Base-by-base conservation (phyloP, 2,113 vertebrate species). In the Nestor notabilis region DNA sequence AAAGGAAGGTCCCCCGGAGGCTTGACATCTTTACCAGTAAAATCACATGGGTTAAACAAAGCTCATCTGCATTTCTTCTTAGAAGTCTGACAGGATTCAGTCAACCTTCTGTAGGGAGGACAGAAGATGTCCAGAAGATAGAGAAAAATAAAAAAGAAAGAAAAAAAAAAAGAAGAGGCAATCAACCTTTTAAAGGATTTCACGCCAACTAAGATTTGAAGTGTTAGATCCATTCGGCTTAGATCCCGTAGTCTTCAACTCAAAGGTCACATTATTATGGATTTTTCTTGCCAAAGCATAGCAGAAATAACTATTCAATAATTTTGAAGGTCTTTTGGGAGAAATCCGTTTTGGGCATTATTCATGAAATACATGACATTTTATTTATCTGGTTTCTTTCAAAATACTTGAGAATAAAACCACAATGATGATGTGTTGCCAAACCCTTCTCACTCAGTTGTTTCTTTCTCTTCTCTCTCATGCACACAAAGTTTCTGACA, bases 261-360 rank as follows among this genome's bases (percentile, higher is more conserved):
- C 74, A 94, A 96, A 98, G 66, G 74, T 91, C 81, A 95, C 66
- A 94, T 97, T 95, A 87, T 77, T 90, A 93, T 74, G 88, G 87
- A 96, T 95, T 90, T 83, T 76, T 89, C 80, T 82, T 74, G 49
- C 25, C 71, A 83, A 65, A 94, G 94, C 71, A 17, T 86, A 92
- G 63, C 83, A 93, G 68, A 95, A 90, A 91, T 68, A 78, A 37
- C 80, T 95, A 96, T 97, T 82, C 91, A 90, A 95, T 95, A 95
- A 94, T 84, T 95, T 85, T 70, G 68, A 96, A 83, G 86, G 90
- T 96, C 72, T 95, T 85, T 74, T 24, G 60, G 81, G 76, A 68
- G 39, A 95, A 88, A 95, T 85, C 46, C 95, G 58, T 71, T 89
- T 83, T 92, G 64, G 33, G 72, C 56, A 77, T 87, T 96, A 91